Evolutionary conservation across 2,113 vertebrate species (phyloP), one percentile per base, ranked within the genome.

Genomic region (Ochotona curzoniae): DNA sequence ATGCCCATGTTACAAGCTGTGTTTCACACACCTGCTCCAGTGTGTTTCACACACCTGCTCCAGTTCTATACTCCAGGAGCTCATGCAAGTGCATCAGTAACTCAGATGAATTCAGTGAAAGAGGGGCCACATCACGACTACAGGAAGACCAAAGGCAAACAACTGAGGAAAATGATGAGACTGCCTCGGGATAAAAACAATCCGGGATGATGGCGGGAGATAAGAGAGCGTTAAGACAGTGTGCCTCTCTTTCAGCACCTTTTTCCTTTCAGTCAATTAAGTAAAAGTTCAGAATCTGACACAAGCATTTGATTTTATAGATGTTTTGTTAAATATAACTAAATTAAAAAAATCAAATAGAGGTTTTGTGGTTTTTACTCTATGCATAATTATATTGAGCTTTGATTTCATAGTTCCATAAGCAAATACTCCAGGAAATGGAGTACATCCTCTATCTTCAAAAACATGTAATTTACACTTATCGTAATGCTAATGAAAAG

Each of bases 81-180:
- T 94, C 93, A 96, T 96, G 97, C 95, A 91, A 97, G 96, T 95
- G 93, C 96, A 97, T 76, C 96, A 98, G 97, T 97, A 97, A 97
- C 97, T 97, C 15, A 4, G 94, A 87, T 88, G 96, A 84, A 83
- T 91, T 85, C 91, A 92, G 49, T 95, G 90, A 95, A 85, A 86
- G 94, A 97, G 94, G 89, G 97, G 97, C 85, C 32, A 88, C 11
- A 70, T 21, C 91, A 11, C 38, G 38, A 69, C 21, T 93, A 96
- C 61, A 57, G 69, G 38, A 54, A 83, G 47, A 9, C 1, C 69
- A 21, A 5, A 76, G 69, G 14, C 23, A 67, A 69, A 81, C 64
- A 83, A 15, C 7, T 35, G 70, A 66, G 49, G 54, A 83, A 90
- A 83, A 35, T 57, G 54, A 69, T 23, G 28, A 38, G 57, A 76